These are phyloP conservation scores for Sardinella longiceps DNA, from an alignment of 2,797 vertebrate genomes.

Conservation along the genomic window DNA sequence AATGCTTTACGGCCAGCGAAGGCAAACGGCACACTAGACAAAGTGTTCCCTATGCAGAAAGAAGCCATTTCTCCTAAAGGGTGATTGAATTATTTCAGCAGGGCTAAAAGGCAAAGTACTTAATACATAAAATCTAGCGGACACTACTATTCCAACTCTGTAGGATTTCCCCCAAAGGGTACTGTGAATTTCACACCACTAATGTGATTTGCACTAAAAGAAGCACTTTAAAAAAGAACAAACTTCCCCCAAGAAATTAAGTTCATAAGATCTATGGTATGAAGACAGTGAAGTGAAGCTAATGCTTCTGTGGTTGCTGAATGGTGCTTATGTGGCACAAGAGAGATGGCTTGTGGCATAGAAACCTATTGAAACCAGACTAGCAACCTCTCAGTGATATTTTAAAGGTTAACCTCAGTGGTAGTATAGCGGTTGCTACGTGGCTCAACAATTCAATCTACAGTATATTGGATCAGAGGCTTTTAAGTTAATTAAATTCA, in stretches of 20 bases:
- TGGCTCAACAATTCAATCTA: neutral
- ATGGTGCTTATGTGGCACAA: neutral
- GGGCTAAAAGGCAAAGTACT: neutral
- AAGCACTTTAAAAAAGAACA: slow-evolving; percentile 7
- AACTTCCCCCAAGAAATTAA: slow-evolving; percentile 25
- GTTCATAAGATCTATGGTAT: neutral
- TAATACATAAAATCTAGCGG: neutral
- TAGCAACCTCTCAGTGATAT: neutral
- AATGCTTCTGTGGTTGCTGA: neutral
- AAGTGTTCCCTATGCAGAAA: slow-evolving; percentile 12
- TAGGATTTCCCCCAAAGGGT: neutral
- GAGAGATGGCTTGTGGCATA: neutral
- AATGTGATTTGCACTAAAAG: slow-evolving; percentile 1
- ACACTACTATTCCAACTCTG: neutral
- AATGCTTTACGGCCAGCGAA: neutral
- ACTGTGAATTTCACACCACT: neutral
- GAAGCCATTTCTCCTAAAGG: neutral
- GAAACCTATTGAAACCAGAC: slow-evolving; percentile 16
- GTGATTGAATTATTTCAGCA: slow-evolving; percentile 8
- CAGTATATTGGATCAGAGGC: neutral
- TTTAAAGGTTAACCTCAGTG: neutral
- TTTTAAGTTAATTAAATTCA: neutral
- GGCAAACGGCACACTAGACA: neutral
- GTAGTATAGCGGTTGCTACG: neutral
- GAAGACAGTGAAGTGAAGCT: neutral